A percentile compares a stretch with the other conserved stretches of the same genome.
Conservation (phyloP, 2,113 vertebrate genomes). For the Siniperca knerii region DNA sequence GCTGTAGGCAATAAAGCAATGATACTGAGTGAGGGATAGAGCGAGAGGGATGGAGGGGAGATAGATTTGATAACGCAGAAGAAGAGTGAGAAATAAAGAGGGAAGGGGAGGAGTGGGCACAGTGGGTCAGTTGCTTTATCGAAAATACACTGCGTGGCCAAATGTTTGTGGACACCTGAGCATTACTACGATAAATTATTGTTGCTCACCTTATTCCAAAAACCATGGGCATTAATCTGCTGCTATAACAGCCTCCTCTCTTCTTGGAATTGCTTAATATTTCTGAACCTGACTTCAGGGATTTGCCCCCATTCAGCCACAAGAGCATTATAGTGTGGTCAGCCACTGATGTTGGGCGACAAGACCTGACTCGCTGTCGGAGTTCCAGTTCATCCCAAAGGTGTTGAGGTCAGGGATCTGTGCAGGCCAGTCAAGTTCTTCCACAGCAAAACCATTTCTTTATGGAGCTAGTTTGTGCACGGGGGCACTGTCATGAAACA, state of each 20-base stretch:
- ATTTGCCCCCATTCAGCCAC: neutral
- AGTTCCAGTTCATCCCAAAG: too few relatives aligned
- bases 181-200: neutral
- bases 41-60: neutral
- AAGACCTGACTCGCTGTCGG: too few relatives aligned
- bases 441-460: too few relatives aligned
- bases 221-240: neutral
- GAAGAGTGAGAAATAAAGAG: neutral
- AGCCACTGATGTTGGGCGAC: neutral
- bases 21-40: slow-evolving; percentile 7
- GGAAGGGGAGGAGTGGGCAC: neutral
- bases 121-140: neutral
- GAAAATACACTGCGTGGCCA: neutral
- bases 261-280: neutral
- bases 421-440: too few relatives aligned
- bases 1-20: slow-evolving; percentile 27
- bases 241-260: neutral
- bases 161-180: neutral
- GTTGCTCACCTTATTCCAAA: neutral
- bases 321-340: too few relatives aligned
- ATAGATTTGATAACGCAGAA: neutral
- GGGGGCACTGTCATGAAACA: too few relatives aligned
- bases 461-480: too few relatives aligned
- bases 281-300: neutral
- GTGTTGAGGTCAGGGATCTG: too few relatives aligned